These are phyloP conservation scores for Peromyscus polionotus DNA, from an alignment of 2,113 vertebrate genomes.

Conservation along the genomic window DNA sequence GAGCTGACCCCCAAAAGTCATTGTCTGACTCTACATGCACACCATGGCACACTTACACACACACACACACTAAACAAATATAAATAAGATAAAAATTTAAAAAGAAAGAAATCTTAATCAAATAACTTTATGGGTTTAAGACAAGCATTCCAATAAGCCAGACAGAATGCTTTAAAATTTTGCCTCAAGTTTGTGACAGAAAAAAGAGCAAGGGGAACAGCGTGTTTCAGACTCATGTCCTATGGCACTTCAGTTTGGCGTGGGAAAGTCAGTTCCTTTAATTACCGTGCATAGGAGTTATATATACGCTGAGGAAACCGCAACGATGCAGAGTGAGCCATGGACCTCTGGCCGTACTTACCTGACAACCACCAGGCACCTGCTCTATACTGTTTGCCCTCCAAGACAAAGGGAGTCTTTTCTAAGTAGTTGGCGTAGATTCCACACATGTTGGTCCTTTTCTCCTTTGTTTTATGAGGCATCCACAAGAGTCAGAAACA, in stretches of 20 bases:
- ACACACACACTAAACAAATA: not conserved
- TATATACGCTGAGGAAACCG: not conserved
- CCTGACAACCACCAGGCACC: not conserved
- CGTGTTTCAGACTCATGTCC: not conserved
- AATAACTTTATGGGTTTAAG: not conserved
- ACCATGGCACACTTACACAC: not conserved
- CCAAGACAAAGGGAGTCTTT: not conserved
- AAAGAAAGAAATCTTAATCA: not conserved
- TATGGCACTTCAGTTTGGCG: not conserved
- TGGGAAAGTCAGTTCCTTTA: not conserved
- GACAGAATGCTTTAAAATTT: not conserved
- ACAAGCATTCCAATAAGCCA: not conserved
- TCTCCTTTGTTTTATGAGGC: constrained; percentile 66
- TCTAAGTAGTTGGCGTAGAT: constrained; percentile 29
- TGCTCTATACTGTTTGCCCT: not conserved
- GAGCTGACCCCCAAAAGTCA: not conserved
- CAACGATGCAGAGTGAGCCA: accelerated
- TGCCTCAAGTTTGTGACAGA: not conserved
- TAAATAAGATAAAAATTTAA: not conserved
- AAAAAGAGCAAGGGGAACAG: not conserved
- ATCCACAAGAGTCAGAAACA: constrained; percentile 55
- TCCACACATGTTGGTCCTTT: not conserved
- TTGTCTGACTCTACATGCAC: not conserved
- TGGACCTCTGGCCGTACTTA: not conserved
- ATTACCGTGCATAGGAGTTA: not conserved